Conservation (phyloP, 2,797 vertebrate species). For the Bufotes viridis region DNA sequence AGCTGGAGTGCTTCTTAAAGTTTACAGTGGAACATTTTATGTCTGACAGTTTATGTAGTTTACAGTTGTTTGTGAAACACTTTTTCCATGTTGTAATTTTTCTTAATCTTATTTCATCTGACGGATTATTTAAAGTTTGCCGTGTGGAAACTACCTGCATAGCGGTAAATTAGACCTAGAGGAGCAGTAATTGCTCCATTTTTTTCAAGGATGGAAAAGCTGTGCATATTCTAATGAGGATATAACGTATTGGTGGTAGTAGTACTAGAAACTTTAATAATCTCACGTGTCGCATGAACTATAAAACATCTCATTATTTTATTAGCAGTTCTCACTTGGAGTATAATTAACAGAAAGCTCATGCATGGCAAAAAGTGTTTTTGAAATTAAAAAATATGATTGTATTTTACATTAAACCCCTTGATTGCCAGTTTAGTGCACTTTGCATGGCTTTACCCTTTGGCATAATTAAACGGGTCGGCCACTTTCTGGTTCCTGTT, state of each 20-base stretch:
- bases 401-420: no score
- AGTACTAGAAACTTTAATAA: slow-evolving; percentile 8
- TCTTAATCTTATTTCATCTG: slow-evolving; percentile 28
- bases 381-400: background rate
- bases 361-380: background rate
- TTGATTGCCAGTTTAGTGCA: no score
- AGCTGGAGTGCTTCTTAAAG: no score
- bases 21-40: slow-evolving; percentile 25
- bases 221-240: slow-evolving; percentile 3
- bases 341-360: background rate
- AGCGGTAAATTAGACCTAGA: background rate
- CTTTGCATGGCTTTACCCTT: no score
- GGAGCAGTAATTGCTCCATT: slow-evolving; percentile 28
- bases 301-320: slow-evolving; percentile 6
- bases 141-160: slow-evolving; percentile 21
- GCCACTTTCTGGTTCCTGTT: no score
- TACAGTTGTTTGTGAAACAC: slow-evolving; percentile 12
- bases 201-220: slow-evolving; percentile 1
- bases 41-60: slow-evolving; percentile 26
- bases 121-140: slow-evolving; percentile 23
- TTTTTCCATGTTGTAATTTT: slow-evolving; percentile 35
- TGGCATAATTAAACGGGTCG: no score
- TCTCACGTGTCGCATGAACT: background rate
- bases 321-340: background rate
- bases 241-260: background rate